phyloP scores from a whole-genome alignment of 2,888 invertebrate genomes.

The Malacosoma neustria region DNA sequence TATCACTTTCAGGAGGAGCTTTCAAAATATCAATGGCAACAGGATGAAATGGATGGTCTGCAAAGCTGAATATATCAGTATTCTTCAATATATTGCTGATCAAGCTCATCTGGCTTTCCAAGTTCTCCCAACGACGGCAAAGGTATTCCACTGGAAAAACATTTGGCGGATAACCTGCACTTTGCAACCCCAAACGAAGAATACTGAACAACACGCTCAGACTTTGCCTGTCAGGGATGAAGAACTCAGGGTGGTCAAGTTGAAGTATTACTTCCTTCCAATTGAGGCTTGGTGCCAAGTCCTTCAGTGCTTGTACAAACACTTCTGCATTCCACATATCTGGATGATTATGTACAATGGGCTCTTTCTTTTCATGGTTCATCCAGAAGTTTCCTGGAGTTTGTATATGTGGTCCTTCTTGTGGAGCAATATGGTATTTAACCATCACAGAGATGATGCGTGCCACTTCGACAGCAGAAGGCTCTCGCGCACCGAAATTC shows the following conservation, averaged over 20 bases:
- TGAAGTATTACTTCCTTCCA: conserved; percentile 96
- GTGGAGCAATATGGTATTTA: conserved; percentile 80
- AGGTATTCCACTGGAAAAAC: conserved; percentile 91
- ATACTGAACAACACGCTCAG: conserved; percentile 88
- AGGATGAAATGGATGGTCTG: conserved; percentile 91
- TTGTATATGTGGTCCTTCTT: conserved; percentile 80
- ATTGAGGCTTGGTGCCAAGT: conserved; percentile 87
- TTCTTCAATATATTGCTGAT: conserved; percentile 90
- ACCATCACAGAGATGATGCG: conserved; percentile 91
- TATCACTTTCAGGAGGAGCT: conserved; percentile 95
- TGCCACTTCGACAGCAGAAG: conserved; percentile 89
- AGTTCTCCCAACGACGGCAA: conserved; percentile 94
- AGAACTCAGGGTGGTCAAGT: conserved; percentile 93
- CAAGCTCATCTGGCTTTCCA: conserved; percentile 94
- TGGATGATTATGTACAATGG: conserved; percentile 48
- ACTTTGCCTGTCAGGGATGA: conserved; percentile 90
- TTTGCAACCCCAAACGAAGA: conserved; percentile 86
- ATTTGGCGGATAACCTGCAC: conserved; percentile 80
- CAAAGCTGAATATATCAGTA: conserved; percentile 95
- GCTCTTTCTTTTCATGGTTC: conserved; percentile 72
- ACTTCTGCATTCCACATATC: conserved; percentile 94
- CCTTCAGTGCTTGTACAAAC: conserved; percentile 93
- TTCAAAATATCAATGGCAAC: conserved; percentile 93
- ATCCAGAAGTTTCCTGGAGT: conserved; percentile 80
- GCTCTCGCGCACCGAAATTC: conserved; percentile 87